phyloP scores from a whole-genome alignment of 1,140 invertebrate species.

The Arctopsyche grandis region DNA sequence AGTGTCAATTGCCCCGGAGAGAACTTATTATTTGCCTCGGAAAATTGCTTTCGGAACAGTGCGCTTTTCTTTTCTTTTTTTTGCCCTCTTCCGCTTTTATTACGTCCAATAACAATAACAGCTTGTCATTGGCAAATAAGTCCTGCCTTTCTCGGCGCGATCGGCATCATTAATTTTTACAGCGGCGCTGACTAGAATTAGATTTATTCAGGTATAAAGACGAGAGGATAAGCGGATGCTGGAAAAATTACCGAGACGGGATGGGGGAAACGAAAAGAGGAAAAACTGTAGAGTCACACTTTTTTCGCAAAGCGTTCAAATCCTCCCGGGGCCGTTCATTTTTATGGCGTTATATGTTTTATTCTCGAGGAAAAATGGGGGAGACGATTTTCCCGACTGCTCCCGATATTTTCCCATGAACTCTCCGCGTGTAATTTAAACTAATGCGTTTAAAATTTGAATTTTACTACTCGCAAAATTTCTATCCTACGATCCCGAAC shows the following conservation, averaged over 20 bases:
- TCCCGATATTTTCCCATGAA: conserved; percentile 12
- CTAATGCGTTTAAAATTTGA: too few relatives aligned
- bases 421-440: neutral
- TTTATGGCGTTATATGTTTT: conserved; percentile 47
- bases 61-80: neutral
- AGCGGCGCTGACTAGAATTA: conserved; percentile 50
- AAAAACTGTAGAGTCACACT: conserved; percentile 45
- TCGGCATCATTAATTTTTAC: conserved; percentile 54
- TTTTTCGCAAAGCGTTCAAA: conserved; percentile 37
- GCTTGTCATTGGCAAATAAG: conserved; percentile 55
- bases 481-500: neutral
- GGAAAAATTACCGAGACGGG: conserved; percentile 27
- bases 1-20: conserved; percentile 40
- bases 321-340: conserved; percentile 39
- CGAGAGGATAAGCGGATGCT: conserved; percentile 34
- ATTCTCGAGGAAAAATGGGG: conserved; percentile 28
- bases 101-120: conserved; percentile 55
- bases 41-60: conserved; percentile 36
- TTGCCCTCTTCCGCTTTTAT: conserved; percentile 43
- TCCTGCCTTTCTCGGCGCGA: conserved; percentile 37
- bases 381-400: neutral
- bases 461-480: neutral
- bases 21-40: conserved; percentile 32
- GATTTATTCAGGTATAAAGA: conserved; percentile 49
- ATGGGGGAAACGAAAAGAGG: conserved; percentile 6